Conservation (phyloP, 2,888 invertebrate species). For the Yponomeuta malinellus region DNA sequence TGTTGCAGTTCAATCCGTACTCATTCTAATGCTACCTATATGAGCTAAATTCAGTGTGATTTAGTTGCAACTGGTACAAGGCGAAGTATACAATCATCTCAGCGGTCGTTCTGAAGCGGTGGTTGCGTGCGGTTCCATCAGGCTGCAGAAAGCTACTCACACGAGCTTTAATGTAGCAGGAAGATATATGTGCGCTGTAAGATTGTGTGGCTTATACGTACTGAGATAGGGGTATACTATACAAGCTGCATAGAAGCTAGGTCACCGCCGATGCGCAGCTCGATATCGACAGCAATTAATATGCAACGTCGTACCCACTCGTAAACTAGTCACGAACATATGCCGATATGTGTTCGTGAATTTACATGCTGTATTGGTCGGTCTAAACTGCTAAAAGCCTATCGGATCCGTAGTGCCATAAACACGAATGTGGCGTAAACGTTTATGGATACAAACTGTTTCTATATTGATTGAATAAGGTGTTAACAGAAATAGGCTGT, state of each 20-base stretch:
- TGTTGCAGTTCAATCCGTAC: too few relatives aligned
- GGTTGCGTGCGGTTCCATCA: constrained; percentile 1
- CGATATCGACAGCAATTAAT: constrained; percentile 72
- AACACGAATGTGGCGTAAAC: neutral
- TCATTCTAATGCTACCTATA: too few relatives aligned
- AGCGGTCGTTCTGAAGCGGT: neutral
- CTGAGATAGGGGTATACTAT: neutral
- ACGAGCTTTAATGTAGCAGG: constrained; percentile 6
- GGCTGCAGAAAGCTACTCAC: constrained; percentile 20
- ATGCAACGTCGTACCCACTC: constrained; percentile 70
- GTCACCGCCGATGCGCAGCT: constrained; percentile 59
- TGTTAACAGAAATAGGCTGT: neutral
- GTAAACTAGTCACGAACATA: constrained; percentile 74
- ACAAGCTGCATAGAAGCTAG: constrained; percentile 42
- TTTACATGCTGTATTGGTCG: constrained; percentile 13
- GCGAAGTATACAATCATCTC: too few relatives aligned
- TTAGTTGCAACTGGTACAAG: too few relatives aligned
- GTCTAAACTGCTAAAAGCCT: neutral
- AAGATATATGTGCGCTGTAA: neutral
- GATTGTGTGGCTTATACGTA: neutral
- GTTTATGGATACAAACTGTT: neutral
- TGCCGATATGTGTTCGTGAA: constrained; percentile 68
- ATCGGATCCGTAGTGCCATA: neutral
- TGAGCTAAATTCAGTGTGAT: too few relatives aligned
- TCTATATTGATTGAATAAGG: neutral